A percentile compares a stretch with the other conserved stretches of the same genome.
phyloP scores from a whole-genome alignment of 2,797 vertebrate species.

The Pseudomugil gertrudae region DNA sequence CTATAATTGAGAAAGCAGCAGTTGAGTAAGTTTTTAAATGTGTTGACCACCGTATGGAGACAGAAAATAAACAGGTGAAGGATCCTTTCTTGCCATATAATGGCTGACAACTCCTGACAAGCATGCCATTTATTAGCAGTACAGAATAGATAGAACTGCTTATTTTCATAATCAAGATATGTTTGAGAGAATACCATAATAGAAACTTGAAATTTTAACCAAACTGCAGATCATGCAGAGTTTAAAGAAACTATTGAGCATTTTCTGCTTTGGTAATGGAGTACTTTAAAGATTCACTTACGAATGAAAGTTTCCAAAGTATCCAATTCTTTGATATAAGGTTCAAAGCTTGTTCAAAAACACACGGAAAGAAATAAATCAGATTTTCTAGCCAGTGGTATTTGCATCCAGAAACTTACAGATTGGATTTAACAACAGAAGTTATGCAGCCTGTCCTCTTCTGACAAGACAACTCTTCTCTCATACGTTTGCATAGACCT shows the following conservation, averaged over 20 bases:
- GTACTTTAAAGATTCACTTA: background rate
- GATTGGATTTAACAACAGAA: background rate
- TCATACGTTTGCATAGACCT: background rate
- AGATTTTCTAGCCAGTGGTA: background rate
- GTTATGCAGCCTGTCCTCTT: background rate
- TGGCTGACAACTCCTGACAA: background rate
- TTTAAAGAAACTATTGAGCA: background rate
- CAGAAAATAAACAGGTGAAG: slow-evolving; percentile 9
- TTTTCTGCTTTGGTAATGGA: background rate
- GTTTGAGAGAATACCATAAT: slow-evolving; percentile 3
- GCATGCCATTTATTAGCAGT: background rate
- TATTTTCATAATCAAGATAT: background rate
- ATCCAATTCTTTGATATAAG: background rate
- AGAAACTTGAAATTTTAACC: background rate
- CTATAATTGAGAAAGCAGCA: slow-evolving; percentile 46
- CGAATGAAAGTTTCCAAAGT: background rate
- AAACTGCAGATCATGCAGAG: background rate
- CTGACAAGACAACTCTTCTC: background rate
- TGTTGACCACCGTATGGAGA: slow-evolving; percentile 2
- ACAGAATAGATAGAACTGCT: background rate
- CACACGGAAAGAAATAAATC: background rate
- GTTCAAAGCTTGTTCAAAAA: background rate
- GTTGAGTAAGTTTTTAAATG: slow-evolving; percentile 28
- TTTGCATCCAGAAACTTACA: background rate
- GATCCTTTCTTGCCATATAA: background rate